Evolutionary conservation across 1,140 invertebrate genomes (phyloP), one percentile per base, ranked within the genome.

Genomic region (Drosophila varians): DNA sequence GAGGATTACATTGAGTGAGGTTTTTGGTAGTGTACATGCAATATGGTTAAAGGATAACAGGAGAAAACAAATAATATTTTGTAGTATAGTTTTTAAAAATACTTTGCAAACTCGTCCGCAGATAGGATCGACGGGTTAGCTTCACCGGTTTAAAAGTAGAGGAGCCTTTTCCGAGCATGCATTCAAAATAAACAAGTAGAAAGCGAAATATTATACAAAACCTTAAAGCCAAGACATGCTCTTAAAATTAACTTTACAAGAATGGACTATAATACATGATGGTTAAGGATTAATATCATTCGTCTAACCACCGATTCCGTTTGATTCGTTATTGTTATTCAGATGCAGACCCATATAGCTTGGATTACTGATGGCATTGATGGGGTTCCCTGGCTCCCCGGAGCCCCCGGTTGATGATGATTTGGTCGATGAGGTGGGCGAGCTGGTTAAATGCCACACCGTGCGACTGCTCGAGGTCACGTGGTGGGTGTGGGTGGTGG

Each of bases 351-450:
- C 83, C 89, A 90, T 90, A 57, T 90, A 90, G 83, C 86, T 90
- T 89, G 89, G 89, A 84, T 90, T 90, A 89, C 87, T 90, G 74
- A 90, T 89, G 86, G 89, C 87, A 64, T 90, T 90, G 69, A 79
- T 89, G 71, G 16, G 16, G 9, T 28, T 47, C 9, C 16, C 48
- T 4, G 86, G 75, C 51, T 87, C 77, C 23, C 36, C 71, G 23
- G 74, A 87, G 73, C 76, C 73, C 11, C 60, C 47, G 38, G 80
- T 38, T 38, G 36, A 60, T 74, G 73, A 86, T 86, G 80, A 80
- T 62, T 82, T 87, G 43, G 76, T 87, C 46, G 80, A 87, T 83
- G 79, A 78, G 53, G 79, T 83, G 65, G 80, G 75, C 78, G 80
- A 77, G 58, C 75, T 77, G 40, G 89, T 80, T 74, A 90, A 61